phyloP scores from a whole-genome alignment of 2,113 vertebrate species.

The Megaceryle maxima region DNA sequence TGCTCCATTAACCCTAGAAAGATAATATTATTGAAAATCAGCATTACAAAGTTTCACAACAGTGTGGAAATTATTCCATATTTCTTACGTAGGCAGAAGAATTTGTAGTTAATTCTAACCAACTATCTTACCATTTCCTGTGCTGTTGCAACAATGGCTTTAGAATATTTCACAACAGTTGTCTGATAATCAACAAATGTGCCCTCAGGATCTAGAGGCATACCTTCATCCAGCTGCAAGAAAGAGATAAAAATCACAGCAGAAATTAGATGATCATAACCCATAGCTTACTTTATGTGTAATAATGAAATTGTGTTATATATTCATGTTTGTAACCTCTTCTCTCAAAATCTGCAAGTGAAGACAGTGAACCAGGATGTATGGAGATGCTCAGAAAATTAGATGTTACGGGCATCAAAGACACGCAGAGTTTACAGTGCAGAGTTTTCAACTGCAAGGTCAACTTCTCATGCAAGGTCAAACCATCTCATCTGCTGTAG shows the following conservation, averaged over 20 bases:
- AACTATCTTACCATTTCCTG: conserved; percentile 93
- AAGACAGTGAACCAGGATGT: neutral
- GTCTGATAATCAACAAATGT: conserved; percentile 98
- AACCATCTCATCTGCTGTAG: neutral
- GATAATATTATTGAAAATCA: neutral
- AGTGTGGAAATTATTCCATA: accelerated
- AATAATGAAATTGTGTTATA: neutral
- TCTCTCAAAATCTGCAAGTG: neutral
- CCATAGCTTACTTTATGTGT: neutral
- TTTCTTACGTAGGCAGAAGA: neutral
- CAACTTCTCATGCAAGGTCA: neutral
- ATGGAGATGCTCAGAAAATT: neutral
- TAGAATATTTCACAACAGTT: conserved; percentile 97
- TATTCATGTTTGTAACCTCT: neutral
- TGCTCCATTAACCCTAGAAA: neutral
- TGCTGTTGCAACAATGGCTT: conserved; percentile 94
- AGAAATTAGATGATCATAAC: neutral
- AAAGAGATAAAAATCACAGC: neutral
- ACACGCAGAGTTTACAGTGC: neutral
- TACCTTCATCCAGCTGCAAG: conserved; percentile 91
- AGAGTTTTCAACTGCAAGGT: neutral
- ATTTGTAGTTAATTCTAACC: neutral
- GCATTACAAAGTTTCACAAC: neutral
- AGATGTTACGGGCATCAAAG: neutral
- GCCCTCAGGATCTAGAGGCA: conserved; percentile 91